phyloP scores from a whole-genome alignment of 92 coral and sea anemone genomes.

The Blastomussa wellsi region DNA sequence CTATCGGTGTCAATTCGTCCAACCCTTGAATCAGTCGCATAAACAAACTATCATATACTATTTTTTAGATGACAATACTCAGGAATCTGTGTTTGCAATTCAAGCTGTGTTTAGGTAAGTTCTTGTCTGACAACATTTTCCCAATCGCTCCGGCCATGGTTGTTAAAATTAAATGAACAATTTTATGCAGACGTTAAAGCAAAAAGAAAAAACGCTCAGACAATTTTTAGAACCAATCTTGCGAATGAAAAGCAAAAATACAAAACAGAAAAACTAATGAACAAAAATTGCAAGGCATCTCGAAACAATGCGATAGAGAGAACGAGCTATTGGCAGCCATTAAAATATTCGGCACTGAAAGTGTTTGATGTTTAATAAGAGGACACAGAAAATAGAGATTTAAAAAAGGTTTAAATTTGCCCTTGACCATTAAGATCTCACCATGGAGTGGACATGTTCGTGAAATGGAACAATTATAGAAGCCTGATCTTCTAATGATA shows the following conservation, averaged over 20 bases:
- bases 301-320: background rate
- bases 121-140: background rate
- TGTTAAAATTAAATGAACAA: background rate
- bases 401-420: background rate
- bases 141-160: background rate
- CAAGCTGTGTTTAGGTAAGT: background rate
- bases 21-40: background rate
- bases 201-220: background rate
- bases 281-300: background rate
- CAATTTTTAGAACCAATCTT: background rate
- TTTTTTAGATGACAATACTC: background rate
- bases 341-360: background rate
- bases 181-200: background rate
- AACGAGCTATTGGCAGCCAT: background rate
- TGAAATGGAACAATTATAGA: background rate
- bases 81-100: background rate
- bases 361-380: background rate
- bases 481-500: background rate
- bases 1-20: background rate
- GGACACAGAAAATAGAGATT: background rate
- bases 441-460: background rate
- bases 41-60: background rate
- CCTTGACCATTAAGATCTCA: background rate
- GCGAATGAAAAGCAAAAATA: background rate
- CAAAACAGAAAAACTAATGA: background rate